Evolutionary conservation across 2,888 invertebrate species (phyloP).

Genomic region (Hecatera dysodea): DNA sequence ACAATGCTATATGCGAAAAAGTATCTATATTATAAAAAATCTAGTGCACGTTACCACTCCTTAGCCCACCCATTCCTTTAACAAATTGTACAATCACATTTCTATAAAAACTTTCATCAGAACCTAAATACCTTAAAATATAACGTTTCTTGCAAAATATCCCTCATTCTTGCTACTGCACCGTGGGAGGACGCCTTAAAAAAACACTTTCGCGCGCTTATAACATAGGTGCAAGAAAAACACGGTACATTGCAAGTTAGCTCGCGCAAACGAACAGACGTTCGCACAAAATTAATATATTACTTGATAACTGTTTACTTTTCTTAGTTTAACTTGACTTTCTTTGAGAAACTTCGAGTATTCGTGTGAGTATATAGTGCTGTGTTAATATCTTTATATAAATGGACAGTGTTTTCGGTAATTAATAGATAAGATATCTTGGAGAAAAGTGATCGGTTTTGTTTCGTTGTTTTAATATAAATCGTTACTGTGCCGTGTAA

Average conservation of each 20-base stretch:
- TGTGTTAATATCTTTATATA: slow-evolving; percentile 20
- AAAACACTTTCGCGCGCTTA: slow-evolving; percentile 52
- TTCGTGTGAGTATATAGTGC: slow-evolving; percentile 49
- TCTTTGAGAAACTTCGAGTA: slow-evolving; percentile 43
- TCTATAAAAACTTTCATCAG: background rate
- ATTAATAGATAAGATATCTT: slow-evolving; percentile 35
- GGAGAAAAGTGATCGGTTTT: slow-evolving; percentile 35
- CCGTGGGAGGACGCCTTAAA: slow-evolving; percentile 28
- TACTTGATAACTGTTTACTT: slow-evolving; percentile 36
- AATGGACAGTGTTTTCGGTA: slow-evolving; percentile 30
- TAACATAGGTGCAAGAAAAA: slow-evolving; percentile 41
- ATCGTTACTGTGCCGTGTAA: slow-evolving; percentile 19
- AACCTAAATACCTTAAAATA: background rate
- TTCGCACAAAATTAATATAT: slow-evolving; percentile 13
- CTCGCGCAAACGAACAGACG: slow-evolving; percentile 38
- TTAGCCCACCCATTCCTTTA: too few relatives aligned
- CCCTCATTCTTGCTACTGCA: slow-evolving; percentile 33
- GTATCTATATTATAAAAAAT: too few relatives aligned
- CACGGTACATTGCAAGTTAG: slow-evolving; percentile 29
- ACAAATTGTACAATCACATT: background rate
- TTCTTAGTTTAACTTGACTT: slow-evolving; percentile 36
- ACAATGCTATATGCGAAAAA: too few relatives aligned
- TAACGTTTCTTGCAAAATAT: slow-evolving; percentile 31
- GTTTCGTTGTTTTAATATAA: background rate
- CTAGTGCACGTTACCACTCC: too few relatives aligned